phyloP scores from a whole-genome alignment of 2,113 vertebrate genomes.

The Paratilapia polleni region DNA sequence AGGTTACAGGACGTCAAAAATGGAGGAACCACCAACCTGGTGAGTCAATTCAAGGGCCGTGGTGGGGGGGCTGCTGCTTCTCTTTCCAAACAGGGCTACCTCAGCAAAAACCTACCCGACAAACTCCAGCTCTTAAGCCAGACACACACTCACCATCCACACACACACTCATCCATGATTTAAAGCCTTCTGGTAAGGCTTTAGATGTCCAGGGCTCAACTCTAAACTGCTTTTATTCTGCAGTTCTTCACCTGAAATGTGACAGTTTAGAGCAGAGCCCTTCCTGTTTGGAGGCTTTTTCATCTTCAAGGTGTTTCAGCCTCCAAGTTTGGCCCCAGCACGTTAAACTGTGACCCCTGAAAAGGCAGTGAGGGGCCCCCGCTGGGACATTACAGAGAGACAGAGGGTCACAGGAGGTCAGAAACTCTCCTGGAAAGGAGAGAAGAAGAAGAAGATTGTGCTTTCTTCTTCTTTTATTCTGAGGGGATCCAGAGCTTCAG shows the following conservation, averaged over 20 bases:
- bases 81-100: conserved; percentile 81
- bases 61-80: conserved; percentile 73
- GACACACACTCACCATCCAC: not conserved
- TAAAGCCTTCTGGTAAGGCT: not conserved
- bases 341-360: conserved; percentile 9
- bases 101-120: conserved; percentile 23
- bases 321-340: not conserved
- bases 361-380: not conserved
- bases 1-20: conserved; percentile 84
- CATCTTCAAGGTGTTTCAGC: not conserved
- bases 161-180: not conserved
- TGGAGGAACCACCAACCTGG: conserved; percentile 95
- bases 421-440: conserved; percentile 14
- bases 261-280: not conserved
- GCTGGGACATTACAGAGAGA: not conserved
- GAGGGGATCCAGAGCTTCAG: conserved; percentile 43
- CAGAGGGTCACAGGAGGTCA: conserved; percentile 21
- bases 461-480: conserved; percentile 3
- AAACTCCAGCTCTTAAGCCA: not conserved
- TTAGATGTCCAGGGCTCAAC: not conserved
- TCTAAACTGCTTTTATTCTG: not conserved
- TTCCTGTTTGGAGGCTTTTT: not conserved
- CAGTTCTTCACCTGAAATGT: not conserved
- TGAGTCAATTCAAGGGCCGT: conserved; percentile 85
- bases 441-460: not conserved